Evolutionary conservation across 2,888 invertebrate species (phyloP), one percentile per base, ranked within the genome.

Genomic region (Xestia ashworthii): DNA sequence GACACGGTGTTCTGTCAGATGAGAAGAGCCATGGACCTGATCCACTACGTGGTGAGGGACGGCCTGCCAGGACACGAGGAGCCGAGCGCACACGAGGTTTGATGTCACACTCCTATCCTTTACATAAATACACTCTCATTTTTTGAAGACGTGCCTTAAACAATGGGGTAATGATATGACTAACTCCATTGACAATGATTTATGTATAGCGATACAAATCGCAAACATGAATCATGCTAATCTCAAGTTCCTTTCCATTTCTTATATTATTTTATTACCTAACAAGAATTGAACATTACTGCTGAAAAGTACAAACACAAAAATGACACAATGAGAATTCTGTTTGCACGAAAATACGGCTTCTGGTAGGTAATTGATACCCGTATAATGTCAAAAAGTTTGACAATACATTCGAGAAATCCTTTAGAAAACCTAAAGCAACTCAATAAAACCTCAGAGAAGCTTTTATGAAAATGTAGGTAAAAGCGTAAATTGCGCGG

Each of bases 1-100:
- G 99, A 99, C 94, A 99, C 99, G 0, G 99, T 99, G 67, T 99
- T 99, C 97, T 99, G 99, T 93, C 99, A 99, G 96, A 99, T 99
- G 98, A 97, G 99, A 82, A 97, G 99, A 84, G 99, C 99, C 44
- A 98, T 99, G 98, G 99, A 99, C 96, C 97, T 99, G 86, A 99
- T 99, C 89, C 99, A 99, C 96, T 99, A 99, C 95, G 99, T 99
- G 80, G 99, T 99, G 68, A 99, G 99, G 91, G 99, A 99, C 95
- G 99, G 99, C n/a, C 98, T 99, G 64, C 96, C 96, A 0, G 96
- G 96, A 4, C 96, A 96, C 96, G 98, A 93, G 97, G 96, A 96
- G 71, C 94, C 93, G 53, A 79, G 78, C 83, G 90, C 96, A 8
- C 96, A 96, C 83, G 96, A 96, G 96, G 96, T 96, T 93, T 90